A percentile compares a stretch with the other conserved stretches of the same genome.
phyloP scores from a whole-genome alignment of 2,888 invertebrate species.

The Polymixis flavicincta region DNA sequence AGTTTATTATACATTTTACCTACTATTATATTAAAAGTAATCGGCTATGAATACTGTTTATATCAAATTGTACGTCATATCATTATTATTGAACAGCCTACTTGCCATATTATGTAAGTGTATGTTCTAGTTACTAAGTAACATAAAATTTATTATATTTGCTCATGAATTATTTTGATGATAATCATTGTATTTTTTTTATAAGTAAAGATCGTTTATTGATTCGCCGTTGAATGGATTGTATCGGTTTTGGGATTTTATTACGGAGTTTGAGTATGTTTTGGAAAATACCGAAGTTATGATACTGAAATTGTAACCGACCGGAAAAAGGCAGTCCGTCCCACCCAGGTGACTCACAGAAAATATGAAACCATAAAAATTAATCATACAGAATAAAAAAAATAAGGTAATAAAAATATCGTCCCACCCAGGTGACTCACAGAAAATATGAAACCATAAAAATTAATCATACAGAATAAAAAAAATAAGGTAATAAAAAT shows the following conservation, averaged over 20 bases:
- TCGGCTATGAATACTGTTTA: slow-evolving; percentile 69
- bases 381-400: no score
- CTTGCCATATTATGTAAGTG: slow-evolving; percentile 67
- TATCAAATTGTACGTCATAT: slow-evolving; percentile 66
- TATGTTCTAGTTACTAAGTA: slow-evolving; percentile 65
- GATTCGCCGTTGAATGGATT: slow-evolving; percentile 15
- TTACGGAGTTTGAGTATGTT: slow-evolving; percentile 10
- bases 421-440: no score
- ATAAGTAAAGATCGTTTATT: slow-evolving; percentile 33
- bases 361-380: no score
- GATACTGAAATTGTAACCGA: slow-evolving; percentile 38
- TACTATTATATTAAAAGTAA: slow-evolving; percentile 51
- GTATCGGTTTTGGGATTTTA: slow-evolving; percentile 16
- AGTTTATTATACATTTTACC: slow-evolving; percentile 55
- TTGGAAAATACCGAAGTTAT: slow-evolving; percentile 27
- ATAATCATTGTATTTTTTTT: slow-evolving; percentile 24
- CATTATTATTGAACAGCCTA: slow-evolving; percentile 63
- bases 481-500: no score
- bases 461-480: no score
- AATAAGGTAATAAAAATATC: no score
- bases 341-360: no score
- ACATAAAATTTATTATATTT: slow-evolving; percentile 47
- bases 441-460: no score
- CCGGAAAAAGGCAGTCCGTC: slow-evolving; percentile 43
- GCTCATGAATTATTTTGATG: slow-evolving; percentile 53